Percentiles rank a stretch among this genome's conserved stretches.
These are phyloP conservation scores for Henicopernis longicauda DNA, from an alignment of 2,113 vertebrate species.

Conservation along the genomic window DNA sequence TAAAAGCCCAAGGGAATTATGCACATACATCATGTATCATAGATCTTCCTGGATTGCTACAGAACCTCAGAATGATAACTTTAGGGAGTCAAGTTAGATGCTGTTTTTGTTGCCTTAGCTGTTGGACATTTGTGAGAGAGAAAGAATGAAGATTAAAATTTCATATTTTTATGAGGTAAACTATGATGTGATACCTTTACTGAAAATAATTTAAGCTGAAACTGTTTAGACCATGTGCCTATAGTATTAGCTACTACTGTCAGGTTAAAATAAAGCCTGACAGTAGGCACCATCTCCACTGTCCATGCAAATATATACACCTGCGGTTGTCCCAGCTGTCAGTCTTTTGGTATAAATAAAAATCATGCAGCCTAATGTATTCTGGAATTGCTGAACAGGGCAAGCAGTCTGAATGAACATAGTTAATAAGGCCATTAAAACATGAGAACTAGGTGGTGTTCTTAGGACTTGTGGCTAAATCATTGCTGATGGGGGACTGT, in stretches of 20 bases:
- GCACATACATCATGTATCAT: rapidly evolving
- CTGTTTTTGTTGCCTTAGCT: neutral
- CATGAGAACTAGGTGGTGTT: neutral
- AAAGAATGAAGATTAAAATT: neutral
- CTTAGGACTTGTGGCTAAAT: neutral
- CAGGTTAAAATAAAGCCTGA: neutral
- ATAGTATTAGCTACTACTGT: neutral
- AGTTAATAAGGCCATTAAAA: neutral
- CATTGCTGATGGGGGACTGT: neutral
- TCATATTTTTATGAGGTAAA: neutral
- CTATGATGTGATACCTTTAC: neutral
- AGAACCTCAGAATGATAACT: neutral
- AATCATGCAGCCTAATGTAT: neutral
- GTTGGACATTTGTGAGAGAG: neutral
- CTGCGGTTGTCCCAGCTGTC: neutral
- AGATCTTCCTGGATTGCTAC: neutral
- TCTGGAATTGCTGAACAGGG: neutral
- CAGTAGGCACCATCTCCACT: neutral
- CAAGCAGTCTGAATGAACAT: neutral
- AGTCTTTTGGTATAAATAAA: neutral
- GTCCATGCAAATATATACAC: neutral
- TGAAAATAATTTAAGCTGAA: neutral
- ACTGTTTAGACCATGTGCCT: neutral
- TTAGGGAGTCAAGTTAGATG: neutral
- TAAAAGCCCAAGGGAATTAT: neutral